Conservation (phyloP, 2,113 vertebrate species). For the Recurvirostra avosetta region DNA sequence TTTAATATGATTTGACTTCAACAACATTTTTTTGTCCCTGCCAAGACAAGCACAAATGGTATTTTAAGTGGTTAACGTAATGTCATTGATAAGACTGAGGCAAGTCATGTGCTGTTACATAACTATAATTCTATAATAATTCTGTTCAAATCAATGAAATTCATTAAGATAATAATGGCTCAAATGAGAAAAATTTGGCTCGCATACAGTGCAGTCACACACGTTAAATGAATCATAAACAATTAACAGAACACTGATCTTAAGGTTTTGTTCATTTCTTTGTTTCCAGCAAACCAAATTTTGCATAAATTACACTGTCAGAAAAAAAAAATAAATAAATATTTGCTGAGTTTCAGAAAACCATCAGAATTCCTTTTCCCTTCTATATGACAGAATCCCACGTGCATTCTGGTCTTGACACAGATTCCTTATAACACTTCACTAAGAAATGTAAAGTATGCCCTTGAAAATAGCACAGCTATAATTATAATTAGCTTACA, state of each 20-base stretch:
- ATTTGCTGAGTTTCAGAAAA: neutral
- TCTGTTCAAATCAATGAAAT: neutral
- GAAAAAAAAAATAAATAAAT: neutral
- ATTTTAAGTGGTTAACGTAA: neutral
- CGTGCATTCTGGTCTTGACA: neutral
- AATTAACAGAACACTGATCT: neutral
- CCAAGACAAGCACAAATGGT: neutral
- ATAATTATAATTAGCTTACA: neutral
- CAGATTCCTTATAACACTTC: neutral
- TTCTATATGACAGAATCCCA: neutral
- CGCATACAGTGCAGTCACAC: neutral
- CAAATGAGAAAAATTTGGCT: neutral
- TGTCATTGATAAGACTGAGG: neutral
- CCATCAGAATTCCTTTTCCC: neutral
- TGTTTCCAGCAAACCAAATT: neutral
- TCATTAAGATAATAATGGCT: neutral
- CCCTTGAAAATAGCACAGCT: neutral
- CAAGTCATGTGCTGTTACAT: neutral
- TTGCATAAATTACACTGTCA: neutral
- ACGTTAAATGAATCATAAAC: neutral
- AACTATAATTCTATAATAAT: neutral
- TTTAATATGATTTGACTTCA: neutral
- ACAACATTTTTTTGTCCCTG: rapidly evolving
- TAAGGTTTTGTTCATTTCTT: neutral
- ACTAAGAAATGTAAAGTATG: neutral